Conservation (phyloP, 2,888 invertebrate genomes). For the Cistogaster globosa region DNA sequence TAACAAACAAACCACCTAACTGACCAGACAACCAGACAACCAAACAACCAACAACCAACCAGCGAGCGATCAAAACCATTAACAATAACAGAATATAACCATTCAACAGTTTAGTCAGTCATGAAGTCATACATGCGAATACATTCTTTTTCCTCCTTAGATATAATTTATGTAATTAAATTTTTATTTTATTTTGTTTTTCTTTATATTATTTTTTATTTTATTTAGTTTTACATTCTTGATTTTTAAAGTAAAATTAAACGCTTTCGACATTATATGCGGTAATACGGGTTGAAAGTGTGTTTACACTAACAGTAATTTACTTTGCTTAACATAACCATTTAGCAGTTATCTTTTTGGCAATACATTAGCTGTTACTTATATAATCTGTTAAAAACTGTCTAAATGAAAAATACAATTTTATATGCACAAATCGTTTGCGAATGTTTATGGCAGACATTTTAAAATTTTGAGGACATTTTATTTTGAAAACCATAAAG, state of each 20-base stretch:
- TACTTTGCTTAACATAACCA: neutral
- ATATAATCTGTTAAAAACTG: too few species aligned
- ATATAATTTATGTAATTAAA: slow-evolving; percentile 72
- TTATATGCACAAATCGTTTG: too few species aligned
- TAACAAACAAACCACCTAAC: slow-evolving; percentile 22
- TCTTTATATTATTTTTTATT: slow-evolving; percentile 18
- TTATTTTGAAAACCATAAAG: too few species aligned
- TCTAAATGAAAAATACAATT: too few species aligned
- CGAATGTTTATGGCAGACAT: too few species aligned
- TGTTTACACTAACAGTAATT: slow-evolving; percentile 42
- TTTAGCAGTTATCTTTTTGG: too few species aligned
- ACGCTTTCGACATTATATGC: slow-evolving; percentile 25
- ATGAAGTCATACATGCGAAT: slow-evolving; percentile 43
- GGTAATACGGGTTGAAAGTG: neutral
- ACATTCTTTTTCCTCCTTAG: slow-evolving; percentile 66
- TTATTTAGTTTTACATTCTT: slow-evolving; percentile 29
- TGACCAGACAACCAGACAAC: neutral
- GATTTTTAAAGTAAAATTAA: slow-evolving; percentile 49
- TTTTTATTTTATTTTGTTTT: slow-evolving; percentile 56
- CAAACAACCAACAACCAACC: neutral
- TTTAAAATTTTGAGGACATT: too few species aligned
- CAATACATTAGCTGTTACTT: too few species aligned
- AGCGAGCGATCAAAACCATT: neutral
- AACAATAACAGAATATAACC: neutral
- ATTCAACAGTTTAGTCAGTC: slow-evolving; percentile 43